Evolutionary conservation across 2,797 vertebrate species (phyloP).

Genomic region (Ceyx erithaca): DNA sequence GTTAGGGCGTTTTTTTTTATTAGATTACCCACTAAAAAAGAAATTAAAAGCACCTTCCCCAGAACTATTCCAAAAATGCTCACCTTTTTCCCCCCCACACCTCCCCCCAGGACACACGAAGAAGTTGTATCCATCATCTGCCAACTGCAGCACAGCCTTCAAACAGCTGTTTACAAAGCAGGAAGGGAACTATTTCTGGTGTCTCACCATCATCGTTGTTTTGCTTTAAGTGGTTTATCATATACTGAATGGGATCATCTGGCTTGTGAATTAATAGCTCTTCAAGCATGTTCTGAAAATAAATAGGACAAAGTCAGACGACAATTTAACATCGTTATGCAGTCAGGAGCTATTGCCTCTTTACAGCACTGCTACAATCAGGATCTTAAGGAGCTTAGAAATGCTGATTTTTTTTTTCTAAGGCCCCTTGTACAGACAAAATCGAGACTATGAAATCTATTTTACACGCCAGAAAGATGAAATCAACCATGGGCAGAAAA

Average conservation of each 20-base stretch:
- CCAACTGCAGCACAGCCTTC: neutral
- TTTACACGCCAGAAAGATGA: neutral
- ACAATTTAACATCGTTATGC: neutral
- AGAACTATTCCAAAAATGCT: slow-evolving; percentile 10
- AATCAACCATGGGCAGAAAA: neutral
- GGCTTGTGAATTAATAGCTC: slow-evolving; percentile 87
- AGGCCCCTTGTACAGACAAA: neutral
- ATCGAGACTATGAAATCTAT: neutral
- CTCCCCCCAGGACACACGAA: neutral
- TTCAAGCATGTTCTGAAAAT: slow-evolving; percentile 79
- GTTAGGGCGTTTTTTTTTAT: slow-evolving; percentile 68
- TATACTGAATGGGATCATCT: slow-evolving; percentile 84
- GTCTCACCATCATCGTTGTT: slow-evolving; percentile 78
- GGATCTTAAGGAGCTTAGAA: neutral
- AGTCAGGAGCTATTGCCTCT: neutral
- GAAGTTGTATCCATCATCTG: neutral
- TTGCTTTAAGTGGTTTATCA: slow-evolving; percentile 83
- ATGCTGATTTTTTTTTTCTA: neutral
- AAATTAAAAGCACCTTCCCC: slow-evolving; percentile 60
- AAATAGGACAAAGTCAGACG: slow-evolving; percentile 19
- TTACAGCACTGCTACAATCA: neutral
- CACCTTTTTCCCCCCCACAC: neutral
- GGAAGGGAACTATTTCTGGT: neutral
- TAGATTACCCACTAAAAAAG: slow-evolving; percentile 53
- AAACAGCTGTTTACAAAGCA: slow-evolving; percentile 10